Conservation (phyloP, 1,140 invertebrate genomes). For the Drosophila parabipectinata region DNA sequence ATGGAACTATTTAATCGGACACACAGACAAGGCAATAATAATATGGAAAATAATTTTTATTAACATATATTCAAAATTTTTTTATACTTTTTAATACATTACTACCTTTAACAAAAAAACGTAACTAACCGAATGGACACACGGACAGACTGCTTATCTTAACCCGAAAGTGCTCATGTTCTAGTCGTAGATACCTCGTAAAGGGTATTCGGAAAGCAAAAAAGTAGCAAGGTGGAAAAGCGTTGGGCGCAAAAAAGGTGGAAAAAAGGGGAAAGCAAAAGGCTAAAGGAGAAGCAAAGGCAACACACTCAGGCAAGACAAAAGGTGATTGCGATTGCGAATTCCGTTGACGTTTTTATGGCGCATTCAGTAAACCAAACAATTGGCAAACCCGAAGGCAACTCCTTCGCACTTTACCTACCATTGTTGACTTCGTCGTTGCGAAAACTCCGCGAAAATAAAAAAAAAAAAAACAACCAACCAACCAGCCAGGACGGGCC, state of each 20-base stretch:
- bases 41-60: too few species aligned
- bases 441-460: constrained; percentile 38
- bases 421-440: constrained; percentile 46
- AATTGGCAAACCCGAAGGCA: constrained; percentile 58
- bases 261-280: background rate
- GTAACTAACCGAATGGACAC: too few species aligned
- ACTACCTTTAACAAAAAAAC: too few species aligned
- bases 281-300: background rate
- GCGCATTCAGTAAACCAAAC: constrained; percentile 77
- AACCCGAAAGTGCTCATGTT: too few species aligned
- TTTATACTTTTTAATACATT: too few species aligned
- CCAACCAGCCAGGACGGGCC: constrained; percentile 4
- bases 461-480: constrained; percentile 15
- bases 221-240: background rate
- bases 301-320: constrained; percentile 73
- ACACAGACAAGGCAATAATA: too few species aligned
- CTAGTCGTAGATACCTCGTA: too few species aligned
- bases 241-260: background rate
- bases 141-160: too few species aligned
- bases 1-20: too few species aligned
- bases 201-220: too few species aligned
- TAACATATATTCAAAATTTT: too few species aligned
- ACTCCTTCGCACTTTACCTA: constrained; percentile 59
- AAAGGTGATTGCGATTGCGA: constrained; percentile 81
- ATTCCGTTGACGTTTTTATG: constrained; percentile 82